Base-by-base conservation (phyloP, 30 jellyfish, hydroid and myxozoan genomes). In the Pelagia noctiluca region DNA sequence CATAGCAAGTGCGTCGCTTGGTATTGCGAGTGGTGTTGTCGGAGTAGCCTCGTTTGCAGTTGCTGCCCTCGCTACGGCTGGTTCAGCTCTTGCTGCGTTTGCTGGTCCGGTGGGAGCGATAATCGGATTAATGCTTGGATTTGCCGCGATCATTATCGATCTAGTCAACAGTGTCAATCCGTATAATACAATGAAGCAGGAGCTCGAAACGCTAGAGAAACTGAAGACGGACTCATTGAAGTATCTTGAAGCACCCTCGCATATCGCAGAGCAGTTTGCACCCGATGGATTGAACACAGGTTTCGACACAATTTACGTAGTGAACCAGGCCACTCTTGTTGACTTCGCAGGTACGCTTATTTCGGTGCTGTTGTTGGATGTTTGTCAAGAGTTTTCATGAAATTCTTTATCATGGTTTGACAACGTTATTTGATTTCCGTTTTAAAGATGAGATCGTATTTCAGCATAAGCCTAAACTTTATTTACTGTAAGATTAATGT, bases 11-110 rank as follows among this genome's bases (percentile, higher is more conserved):
- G 29, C 73, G 37, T 61, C 73, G 24, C 73, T 61, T 61, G 73
- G 73, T 61, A 61, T 61, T 61, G 73, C 34, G 11, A 61, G 73
- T 61, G 73, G 73, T 11, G 34, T 26, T 61, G 73, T 61, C 29
- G 73, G 73, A 2, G 29, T 61, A 12, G 73, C 36, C 3, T 61
- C 73, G 10, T 61, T 61, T 61, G 36, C 73, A 18, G 73, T 61
- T 61, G 73, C 73, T 61, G 73, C 73, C 26, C 73, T 61, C 29
- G 73, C 73, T 2, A 61, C 73, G 1, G 73, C 73, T 12, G 73
- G 73, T 12, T 11, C 73, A 61, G 36, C 73, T 21, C 34, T 61
- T 21, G 73, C 73, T 61, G 73, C 73, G 0, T 2, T 61, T 26
- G 73, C 73, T 3, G 73, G 73, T 18, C 73, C 73, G 3, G 29